Conservation (phyloP, 2,113 vertebrate species). For the Onychostruthus taczanowskii region DNA sequence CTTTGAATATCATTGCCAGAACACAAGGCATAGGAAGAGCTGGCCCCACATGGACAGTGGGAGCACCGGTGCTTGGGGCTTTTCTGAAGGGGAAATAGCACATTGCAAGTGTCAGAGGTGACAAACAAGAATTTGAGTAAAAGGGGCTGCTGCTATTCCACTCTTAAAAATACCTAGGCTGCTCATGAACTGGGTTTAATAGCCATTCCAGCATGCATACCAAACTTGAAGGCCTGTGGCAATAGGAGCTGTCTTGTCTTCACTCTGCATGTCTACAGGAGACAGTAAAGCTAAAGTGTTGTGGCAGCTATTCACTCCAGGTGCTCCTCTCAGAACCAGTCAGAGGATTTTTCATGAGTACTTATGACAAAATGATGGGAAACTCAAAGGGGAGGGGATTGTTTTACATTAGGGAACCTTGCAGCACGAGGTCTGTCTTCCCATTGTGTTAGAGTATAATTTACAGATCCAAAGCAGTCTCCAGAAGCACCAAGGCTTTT, state of each 20-base stretch:
- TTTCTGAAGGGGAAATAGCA: neutral
- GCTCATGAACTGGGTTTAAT: neutral
- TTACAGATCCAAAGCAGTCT: slow-evolving; percentile 51
- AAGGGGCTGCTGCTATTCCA: slow-evolving; percentile 1
- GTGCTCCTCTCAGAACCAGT: neutral
- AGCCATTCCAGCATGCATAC: slow-evolving; percentile 30
- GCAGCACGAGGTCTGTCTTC: neutral
- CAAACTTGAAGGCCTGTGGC: slow-evolving; percentile 20
- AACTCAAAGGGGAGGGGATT: neutral
- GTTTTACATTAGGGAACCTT: neutral
- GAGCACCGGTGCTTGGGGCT: neutral
- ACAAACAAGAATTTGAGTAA: neutral
- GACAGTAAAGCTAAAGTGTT: neutral
- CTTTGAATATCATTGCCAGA: neutral
- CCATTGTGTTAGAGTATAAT: neutral
- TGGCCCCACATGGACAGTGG: neutral
- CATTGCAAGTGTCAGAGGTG: neutral
- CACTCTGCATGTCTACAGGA: neutral
- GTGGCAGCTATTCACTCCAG: neutral
- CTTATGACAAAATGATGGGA: neutral
- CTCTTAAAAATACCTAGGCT: neutral
- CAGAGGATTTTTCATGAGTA: slow-evolving; percentile 9
- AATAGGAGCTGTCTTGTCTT: slow-evolving; percentile 19
- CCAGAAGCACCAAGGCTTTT: neutral
- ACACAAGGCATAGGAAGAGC: neutral